Base-by-base conservation (phyloP, 2,888 invertebrate genomes). In the Baccha elongata region DNA sequence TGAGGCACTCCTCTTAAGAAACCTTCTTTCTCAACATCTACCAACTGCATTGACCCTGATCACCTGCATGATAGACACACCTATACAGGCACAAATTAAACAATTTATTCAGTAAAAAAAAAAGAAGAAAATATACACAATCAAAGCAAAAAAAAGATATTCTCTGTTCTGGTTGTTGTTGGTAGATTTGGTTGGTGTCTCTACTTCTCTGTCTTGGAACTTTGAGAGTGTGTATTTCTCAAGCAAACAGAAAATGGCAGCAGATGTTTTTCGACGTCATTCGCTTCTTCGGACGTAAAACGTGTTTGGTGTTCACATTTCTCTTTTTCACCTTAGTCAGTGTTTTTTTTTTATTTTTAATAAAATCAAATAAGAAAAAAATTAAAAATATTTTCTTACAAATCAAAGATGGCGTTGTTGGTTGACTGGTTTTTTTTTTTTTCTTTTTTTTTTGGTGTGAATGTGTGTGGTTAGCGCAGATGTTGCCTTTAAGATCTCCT, bases 41-140 rank as follows among this genome's bases (percentile, higher is more conserved):
- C 44, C 44, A 17, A 74, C 65, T 60, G 75, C 71, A 67, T 72
- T 81, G 81, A 81, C 81, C 81, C 81, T 81, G 81, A 62, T 76
- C 81, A 81, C 81, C 81, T 75, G 71, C 81, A 71, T 72, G 67
- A 75, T 75, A 48, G 10, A 23, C 13, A 58, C 21, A 53, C 15
- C 3, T n/a, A 21, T 11, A 55, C 8, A 55, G 3, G 8, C n/a
- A 40, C 15, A 40, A 13, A 13, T 40, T 23, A 23, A 37, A 37
- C 40, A 40, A 55, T 55, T 42, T 42, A 35, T 35, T 35, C n/a
- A 35, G 35, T n/a, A n/a, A n/a, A n/a, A n/a, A n/a, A n/a, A n/a
- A n/a, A n/a, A n/a, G n/a, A n/a, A n/a, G n/a, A n/a, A 23, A 23
- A 3, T 23, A 23, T 23, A 32, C 29, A 32, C 29, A 32, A 32